These are phyloP conservation scores for Clunio marinus DNA, from an alignment of 2,888 invertebrate species.

Conservation along the genomic window DNA sequence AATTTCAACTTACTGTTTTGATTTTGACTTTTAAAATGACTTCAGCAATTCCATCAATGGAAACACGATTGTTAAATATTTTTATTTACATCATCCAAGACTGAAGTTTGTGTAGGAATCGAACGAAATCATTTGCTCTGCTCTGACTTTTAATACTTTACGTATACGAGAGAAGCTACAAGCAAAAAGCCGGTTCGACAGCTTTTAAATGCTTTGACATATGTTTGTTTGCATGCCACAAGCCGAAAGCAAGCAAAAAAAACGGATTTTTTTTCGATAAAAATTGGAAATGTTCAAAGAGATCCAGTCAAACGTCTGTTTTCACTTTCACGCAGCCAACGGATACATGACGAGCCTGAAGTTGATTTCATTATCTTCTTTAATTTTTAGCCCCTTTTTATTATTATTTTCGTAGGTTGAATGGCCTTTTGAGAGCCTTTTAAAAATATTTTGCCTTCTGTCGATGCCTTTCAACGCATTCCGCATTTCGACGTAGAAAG, in stretches of 20 bases:
- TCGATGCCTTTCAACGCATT: too few species aligned
- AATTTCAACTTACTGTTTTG: too few species aligned
- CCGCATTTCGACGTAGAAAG: neutral
- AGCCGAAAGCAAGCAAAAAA: neutral
- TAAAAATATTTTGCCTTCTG: neutral
- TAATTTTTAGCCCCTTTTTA: too few species aligned
- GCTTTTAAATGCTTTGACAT: neutral
- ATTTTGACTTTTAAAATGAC: too few species aligned
- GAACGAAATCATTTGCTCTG: neutral
- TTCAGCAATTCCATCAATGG: conserved; percentile 13
- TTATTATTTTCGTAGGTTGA: neutral
- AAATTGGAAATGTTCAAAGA: conserved; percentile 4
- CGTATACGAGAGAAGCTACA: neutral
- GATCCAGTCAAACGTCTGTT: neutral
- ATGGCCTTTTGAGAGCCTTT: neutral
- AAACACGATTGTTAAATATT: neutral
- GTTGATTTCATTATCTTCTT: conserved; percentile 7
- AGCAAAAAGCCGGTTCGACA: conserved; percentile 8
- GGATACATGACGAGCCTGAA: conserved; percentile 5
- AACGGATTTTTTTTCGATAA: neutral
- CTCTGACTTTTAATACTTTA: too few species aligned
- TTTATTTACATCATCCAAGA: conserved; percentile 10
- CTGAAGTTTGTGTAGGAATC: conserved; percentile 12
- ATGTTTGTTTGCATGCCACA: conserved; percentile 9
- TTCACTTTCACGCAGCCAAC: conserved; percentile 19